Percentiles rank a stretch among this genome's conserved stretches.
Evolutionary conservation across 2,797 vertebrate species (phyloP).

Genomic region (Odontamblyopus lacepedii): DNA sequence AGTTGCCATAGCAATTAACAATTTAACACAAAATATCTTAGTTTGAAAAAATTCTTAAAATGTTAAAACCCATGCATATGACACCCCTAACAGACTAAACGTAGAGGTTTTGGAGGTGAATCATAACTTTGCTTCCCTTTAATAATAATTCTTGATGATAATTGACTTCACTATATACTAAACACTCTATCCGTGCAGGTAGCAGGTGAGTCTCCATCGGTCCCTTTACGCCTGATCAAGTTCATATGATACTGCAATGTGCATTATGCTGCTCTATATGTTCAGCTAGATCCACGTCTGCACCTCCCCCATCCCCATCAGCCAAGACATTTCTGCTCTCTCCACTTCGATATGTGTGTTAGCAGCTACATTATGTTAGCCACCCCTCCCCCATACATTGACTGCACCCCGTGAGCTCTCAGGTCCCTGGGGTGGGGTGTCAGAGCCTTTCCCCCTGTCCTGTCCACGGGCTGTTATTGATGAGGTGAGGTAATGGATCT

Average conservation of each 20-base stretch:
- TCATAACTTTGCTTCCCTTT: constrained; percentile 25
- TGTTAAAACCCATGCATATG: no score
- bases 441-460: constrained; percentile 56
- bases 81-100: neutral
- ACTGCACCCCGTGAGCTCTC: constrained; percentile 48
- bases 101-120: constrained; percentile 25
- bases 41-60: no score
- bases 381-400: constrained; percentile 46
- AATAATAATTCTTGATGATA: constrained; percentile 16
- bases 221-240: constrained; percentile 11
- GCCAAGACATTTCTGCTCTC: constrained; percentile 58
- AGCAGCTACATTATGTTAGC: constrained; percentile 59
- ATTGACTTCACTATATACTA: constrained; percentile 27
- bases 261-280: constrained; percentile 43
- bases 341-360: constrained; percentile 36
- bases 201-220: constrained; percentile 12
- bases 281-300: constrained; percentile 18
- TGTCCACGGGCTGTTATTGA: constrained; percentile 77
- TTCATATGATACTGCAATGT: constrained; percentile 30
- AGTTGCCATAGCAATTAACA: no score
- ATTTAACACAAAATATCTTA: no score
- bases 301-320: constrained; percentile 58
- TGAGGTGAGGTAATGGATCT: constrained; percentile 79
- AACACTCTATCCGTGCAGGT: neutral
- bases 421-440: constrained; percentile 71